Conservation (phyloP, 2,113 vertebrate genomes). For the Podocnemis expansa region DNA sequence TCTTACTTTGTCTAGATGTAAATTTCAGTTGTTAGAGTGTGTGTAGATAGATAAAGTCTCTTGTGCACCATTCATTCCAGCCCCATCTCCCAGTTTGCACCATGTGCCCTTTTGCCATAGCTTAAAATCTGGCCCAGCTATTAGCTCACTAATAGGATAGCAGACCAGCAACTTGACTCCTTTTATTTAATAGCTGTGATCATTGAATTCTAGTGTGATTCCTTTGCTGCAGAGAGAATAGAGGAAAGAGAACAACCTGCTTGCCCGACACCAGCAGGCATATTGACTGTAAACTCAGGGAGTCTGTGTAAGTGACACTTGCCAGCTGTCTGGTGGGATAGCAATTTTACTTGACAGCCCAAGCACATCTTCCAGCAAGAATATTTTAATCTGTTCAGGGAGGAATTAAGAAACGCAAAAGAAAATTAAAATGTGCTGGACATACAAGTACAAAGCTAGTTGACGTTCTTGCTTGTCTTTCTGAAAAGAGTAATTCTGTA, state of each 20-base stretch:
- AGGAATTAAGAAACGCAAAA: not conserved
- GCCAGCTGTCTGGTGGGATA: not conserved
- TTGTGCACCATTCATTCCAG: constrained; percentile 40
- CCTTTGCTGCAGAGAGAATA: constrained; percentile 19
- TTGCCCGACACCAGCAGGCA: constrained; percentile 22
- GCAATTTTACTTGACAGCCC: not conserved
- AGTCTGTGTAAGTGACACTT: not conserved
- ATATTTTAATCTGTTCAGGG: not conserved
- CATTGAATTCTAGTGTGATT: constrained; percentile 38
- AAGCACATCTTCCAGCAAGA: not conserved
- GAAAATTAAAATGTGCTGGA: not conserved
- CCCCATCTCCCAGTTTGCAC: constrained; percentile 50
- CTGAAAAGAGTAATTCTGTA: not conserved
- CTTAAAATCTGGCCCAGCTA: constrained; percentile 38
- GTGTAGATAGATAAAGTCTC: too few relatives aligned
- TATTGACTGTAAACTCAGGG: not conserved
- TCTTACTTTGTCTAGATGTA: not conserved
- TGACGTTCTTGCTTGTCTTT: not conserved
- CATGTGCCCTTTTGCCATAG: constrained; percentile 24
- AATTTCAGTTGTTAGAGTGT: not conserved
- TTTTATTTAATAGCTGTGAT: constrained; percentile 17
- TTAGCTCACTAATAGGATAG: constrained; percentile 63
- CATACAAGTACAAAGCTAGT: not conserved
- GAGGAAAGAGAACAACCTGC: constrained; percentile 37
- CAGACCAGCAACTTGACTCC: not conserved